Evolutionary conservation across 2,888 invertebrate species (phyloP).

Genomic region (Griposia aprilina): DNA sequence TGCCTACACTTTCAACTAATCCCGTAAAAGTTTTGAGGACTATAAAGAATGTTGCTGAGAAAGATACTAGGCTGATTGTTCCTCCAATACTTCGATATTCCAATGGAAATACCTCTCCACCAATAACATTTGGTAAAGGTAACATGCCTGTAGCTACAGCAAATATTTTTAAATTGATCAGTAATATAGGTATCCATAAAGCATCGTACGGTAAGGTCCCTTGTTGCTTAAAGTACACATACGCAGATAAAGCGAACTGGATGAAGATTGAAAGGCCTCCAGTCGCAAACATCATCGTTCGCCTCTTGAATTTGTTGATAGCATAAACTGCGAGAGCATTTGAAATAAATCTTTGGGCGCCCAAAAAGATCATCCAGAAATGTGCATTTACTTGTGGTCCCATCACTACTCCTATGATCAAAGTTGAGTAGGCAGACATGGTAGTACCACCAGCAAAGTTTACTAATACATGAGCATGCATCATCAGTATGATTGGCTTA

Average conservation of each 20-base stretch:
- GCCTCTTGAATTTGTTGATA: constrained; percentile 90
- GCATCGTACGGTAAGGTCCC: constrained; percentile 72
- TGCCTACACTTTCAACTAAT: constrained; percentile 86
- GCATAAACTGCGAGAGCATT: constrained; percentile 90
- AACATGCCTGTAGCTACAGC: constrained; percentile 90
- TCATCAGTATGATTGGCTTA: constrained; percentile 90
- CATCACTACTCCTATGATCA: constrained; percentile 89
- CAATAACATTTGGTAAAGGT: constrained; percentile 92
- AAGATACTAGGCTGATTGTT: constrained; percentile 90
- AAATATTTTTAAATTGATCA: constrained; percentile 89
- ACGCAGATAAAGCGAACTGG: constrained; percentile 87
- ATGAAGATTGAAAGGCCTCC: constrained; percentile 89
- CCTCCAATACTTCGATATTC: constrained; percentile 91
- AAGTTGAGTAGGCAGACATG: constrained; percentile 91
- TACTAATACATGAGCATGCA: constrained; percentile 90
- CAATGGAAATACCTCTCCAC: constrained; percentile 92
- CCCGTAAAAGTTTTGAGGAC: constrained; percentile 91
- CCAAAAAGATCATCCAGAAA: constrained; percentile 91
- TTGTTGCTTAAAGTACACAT: constrained; percentile 76
- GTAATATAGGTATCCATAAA: constrained; percentile 84
- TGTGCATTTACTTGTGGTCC: constrained; percentile 90
- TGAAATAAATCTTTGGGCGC: constrained; percentile 90
- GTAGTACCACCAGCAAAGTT: constrained; percentile 92
- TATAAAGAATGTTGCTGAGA: constrained; percentile 90
- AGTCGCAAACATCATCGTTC: constrained; percentile 90